Evolutionary conservation across 1,140 invertebrate species (phyloP), one percentile per base, ranked within the genome.

Genomic region (Tachypleus tridentatus): DNA sequence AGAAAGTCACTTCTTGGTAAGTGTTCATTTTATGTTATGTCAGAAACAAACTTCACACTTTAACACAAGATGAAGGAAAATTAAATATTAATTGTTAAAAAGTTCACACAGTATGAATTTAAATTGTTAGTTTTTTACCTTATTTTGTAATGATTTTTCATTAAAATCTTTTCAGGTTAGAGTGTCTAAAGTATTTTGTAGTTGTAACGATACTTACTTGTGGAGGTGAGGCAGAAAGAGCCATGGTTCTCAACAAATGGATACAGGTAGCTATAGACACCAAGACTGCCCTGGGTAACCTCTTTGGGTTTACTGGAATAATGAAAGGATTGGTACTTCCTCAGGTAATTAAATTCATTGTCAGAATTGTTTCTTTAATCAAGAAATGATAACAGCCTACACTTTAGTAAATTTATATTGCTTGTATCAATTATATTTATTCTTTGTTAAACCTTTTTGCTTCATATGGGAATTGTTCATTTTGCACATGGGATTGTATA

Each of bases 231-330:
- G 87, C 89, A 74, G 77, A 80, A 60, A 80, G 92, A 58, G 89
- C 91, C 0, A 83, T 88, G 64, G 85, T 87, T 4, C 80, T 97
- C 5, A 88, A 64, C 53, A 91, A 94, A 73, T 97, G 93, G 93
- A 94, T 97, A 71, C 86, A 91, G 74, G 82, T 95, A 49, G 93
- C 93, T 1, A 84, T 90, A 5, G 93, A 97, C 72, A 88, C 89
- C 0, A 95, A 94, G 79, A 90, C 88, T 0, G 88, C 89, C 0
- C 77, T 94, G 4, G 94, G 94, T 53, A 97, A 97, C 78, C 80
- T 96, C 0, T 96, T 88, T 74, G 88, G 89, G 2, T 97, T 96
- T 76, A 87, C 87, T 72, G 86, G 86, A 53, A 86, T 97, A 10
- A 95, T 97, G 92, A 80, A 92, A 62, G 93, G 88, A 0, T 77